These are phyloP conservation scores for Hirtodrosophila trivittata DNA, from an alignment of 2,888 invertebrate species.

Conservation along the genomic window DNA sequence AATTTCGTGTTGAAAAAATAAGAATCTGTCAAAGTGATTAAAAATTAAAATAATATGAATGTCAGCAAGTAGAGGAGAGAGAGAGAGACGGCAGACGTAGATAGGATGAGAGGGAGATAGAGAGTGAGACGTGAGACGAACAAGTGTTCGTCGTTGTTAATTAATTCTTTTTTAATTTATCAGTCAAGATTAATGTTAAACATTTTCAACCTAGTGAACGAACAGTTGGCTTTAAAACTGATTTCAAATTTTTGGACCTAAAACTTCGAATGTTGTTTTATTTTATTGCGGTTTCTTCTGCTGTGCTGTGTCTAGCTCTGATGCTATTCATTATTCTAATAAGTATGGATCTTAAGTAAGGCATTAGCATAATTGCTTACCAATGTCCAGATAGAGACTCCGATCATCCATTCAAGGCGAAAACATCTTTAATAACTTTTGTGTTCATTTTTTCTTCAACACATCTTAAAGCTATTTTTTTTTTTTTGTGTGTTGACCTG, in stretches of 20 bases:
- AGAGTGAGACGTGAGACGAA: constrained; percentile 35
- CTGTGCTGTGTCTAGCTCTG: not conserved
- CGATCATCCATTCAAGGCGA: constrained; percentile 64
- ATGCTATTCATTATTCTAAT: constrained; percentile 67
- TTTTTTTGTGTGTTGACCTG: constrained; percentile 31
- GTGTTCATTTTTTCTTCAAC: constrained; percentile 48
- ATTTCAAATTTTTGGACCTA: constrained; percentile 33
- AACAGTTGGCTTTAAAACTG: constrained; percentile 49
- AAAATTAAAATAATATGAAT: constrained; percentile 46
- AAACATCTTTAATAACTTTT: constrained; percentile 74
- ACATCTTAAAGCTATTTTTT: constrained; percentile 1
- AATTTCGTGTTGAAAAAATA: constrained; percentile 30
- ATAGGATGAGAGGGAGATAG: constrained; percentile 4
- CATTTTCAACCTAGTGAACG: constrained; percentile 64
- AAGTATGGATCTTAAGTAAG: constrained; percentile 46
- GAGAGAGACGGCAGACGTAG: constrained; percentile 27
- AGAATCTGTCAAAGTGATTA: constrained; percentile 56
- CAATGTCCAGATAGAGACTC: constrained; percentile 54
- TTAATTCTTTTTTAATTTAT: constrained; percentile 77
- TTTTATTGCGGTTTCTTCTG: constrained; percentile 13
- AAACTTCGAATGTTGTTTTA: constrained; percentile 43
- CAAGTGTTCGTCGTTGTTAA: constrained; percentile 70
- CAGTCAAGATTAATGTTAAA: constrained; percentile 76
- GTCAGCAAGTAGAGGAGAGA: constrained; percentile 42
- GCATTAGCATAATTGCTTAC: constrained; percentile 75